These are phyloP conservation scores for Brassicogethes aeneus DNA, from an alignment of 2,888 invertebrate genomes.

Conservation along the genomic window DNA sequence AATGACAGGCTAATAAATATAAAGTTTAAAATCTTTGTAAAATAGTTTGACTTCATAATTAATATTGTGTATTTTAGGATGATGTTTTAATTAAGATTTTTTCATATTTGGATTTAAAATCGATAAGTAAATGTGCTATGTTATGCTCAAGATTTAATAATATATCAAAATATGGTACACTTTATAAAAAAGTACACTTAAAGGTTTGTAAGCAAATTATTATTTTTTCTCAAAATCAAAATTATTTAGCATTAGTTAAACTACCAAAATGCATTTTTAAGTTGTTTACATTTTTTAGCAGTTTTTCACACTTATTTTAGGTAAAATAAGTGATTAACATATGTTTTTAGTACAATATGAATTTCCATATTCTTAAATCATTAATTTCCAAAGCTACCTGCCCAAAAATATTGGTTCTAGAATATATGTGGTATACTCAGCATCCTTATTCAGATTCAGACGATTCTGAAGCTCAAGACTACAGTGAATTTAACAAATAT, in stretches of 20 bases:
- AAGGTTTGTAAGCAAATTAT: constrained; percentile 24
- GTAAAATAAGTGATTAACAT: constrained; percentile 6
- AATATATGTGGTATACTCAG: constrained; percentile 24
- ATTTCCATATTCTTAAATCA: constrained; percentile 24
- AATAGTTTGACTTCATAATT: constrained; percentile 4
- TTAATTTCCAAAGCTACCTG: constrained; percentile 24
- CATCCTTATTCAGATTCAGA: constrained; percentile 3
- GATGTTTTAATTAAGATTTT: constrained; percentile 25
- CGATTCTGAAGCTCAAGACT: constrained; percentile 19
- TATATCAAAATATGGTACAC: constrained; percentile 23
- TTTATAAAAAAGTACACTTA: constrained; percentile 25
- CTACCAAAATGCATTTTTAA: too few species aligned
- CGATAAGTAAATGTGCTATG: constrained; percentile 24
- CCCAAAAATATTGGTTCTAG: constrained; percentile 23
- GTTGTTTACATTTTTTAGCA: too few species aligned
- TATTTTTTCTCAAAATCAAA: background rate
- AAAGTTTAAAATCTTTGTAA: constrained; percentile 4
- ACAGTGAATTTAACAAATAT: constrained; percentile 23
- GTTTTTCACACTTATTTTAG: too few species aligned
- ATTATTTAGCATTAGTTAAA: too few species aligned
- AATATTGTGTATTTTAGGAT: constrained; percentile 19
- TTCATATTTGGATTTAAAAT: constrained; percentile 25
- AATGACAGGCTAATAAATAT: too few species aligned
- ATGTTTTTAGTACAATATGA: constrained; percentile 26
- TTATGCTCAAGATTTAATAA: constrained; percentile 27